Evolutionary conservation across 2,113 vertebrate species (phyloP), one percentile per base, ranked within the genome.

Genomic region (Aspiorhynchus laticeps): DNA sequence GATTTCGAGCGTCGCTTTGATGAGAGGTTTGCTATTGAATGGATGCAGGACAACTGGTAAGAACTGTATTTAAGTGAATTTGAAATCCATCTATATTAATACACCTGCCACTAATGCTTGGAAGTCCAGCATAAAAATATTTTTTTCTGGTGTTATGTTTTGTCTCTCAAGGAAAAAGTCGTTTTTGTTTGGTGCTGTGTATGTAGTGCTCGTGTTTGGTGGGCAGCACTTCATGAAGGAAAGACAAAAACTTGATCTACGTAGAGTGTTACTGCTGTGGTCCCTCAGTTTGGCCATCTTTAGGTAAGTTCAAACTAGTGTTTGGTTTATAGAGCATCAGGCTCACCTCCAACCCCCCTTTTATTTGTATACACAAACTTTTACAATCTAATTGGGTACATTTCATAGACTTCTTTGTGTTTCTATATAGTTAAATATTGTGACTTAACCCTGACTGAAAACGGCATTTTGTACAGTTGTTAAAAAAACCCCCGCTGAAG

Each of bases 211-310:
- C 85, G 98, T 99, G 93, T 97, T 99, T 78, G 98, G 98, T 2
- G 98, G 98, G 19, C 97, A 97, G 87, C 97, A 97, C 94, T 93
- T 99, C 86, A 99, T 99, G 98, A 99, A 99, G 92, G 97, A 98
- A 88, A 95, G 98, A 90, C 97, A 97, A 56, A 99, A 98, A 93
- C 99, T 99, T 95, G 98, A 99, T 83, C 90, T 99, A 94, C 95
- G 98, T 92, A 99, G 98, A 92, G 97, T 98, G 0, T 92, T 99
- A 89, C 95, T 99, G 89, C 93, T 99, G 36, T 99, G 98, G 98
- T 99, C 98, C 0, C 95, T 99, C 91, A 98, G 97, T n/a, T 97
- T 99, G 8, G 98, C 98, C 0, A 95, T 97, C 74, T 99, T 99
- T 95, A 99, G 98, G 97, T 98, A 92, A 92, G 91, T 85, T 5